Conservation (phyloP, 2,797 vertebrate species). For the Rhincodon typus region DNA sequence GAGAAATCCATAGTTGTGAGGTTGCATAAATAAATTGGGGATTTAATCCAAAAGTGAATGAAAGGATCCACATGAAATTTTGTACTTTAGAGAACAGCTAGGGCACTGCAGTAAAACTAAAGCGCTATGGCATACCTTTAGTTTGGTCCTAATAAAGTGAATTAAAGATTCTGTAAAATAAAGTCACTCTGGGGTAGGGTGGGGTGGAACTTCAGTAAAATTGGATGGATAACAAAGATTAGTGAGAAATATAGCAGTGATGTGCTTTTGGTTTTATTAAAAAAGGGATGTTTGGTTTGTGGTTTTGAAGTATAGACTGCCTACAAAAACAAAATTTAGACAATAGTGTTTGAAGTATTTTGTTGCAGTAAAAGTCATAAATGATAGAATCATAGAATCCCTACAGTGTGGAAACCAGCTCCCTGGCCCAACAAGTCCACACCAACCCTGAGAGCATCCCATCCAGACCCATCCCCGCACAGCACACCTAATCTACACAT, state of each 20-base stretch:
- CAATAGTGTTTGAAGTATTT: neutral
- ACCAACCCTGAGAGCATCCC: too few species aligned
- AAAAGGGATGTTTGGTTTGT: neutral
- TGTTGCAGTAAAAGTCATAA: neutral
- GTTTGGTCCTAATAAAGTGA: neutral
- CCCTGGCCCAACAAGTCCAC: too few species aligned
- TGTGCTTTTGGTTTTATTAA: neutral
- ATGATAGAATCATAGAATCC: neutral
- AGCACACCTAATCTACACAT: too few species aligned
- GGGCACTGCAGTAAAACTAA: neutral
- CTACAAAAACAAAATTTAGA: neutral
- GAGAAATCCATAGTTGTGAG: neutral
- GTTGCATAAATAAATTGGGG: neutral
- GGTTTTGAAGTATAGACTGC: neutral
- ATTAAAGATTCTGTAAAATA: neutral
- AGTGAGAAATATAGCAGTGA: neutral
- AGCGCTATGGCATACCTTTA: neutral
- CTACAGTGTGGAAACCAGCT: too few species aligned
- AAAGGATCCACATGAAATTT: neutral
- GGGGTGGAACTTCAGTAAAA: neutral
- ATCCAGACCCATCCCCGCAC: too few species aligned
- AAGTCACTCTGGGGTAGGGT: neutral
- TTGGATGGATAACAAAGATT: neutral
- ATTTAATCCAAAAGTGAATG: neutral
- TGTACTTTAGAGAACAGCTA: neutral